phyloP scores from a whole-genome alignment of 2,797 vertebrate species.

The Falco peregrinus region DNA sequence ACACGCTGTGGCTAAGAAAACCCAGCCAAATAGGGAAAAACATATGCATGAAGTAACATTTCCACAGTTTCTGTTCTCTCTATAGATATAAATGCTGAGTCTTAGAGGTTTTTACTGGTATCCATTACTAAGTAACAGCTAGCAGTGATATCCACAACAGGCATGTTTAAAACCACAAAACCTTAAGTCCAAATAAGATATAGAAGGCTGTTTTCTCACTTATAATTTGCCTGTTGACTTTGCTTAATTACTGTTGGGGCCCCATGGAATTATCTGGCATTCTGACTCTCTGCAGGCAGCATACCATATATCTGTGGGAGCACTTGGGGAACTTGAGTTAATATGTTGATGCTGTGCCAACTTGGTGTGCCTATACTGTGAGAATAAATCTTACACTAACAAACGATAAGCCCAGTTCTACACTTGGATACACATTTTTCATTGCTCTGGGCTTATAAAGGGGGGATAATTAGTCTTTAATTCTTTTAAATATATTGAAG shows the following conservation, averaged over 20 bases:
- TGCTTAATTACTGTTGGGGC: conserved; percentile 22
- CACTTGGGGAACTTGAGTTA: conserved; percentile 29
- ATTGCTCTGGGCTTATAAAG: not conserved
- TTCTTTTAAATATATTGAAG: not conserved
- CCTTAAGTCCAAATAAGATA: not conserved
- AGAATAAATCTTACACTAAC: not conserved
- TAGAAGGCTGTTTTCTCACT: not conserved
- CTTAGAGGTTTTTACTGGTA: not conserved
- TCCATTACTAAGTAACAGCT: not conserved
- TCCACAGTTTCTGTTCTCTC: not conserved
- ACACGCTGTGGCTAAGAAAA: not conserved
- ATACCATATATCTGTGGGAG: not conserved
- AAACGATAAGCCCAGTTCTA: not conserved
- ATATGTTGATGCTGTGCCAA: conserved; percentile 30
- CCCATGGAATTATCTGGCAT: conserved; percentile 29
- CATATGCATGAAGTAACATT: not conserved
- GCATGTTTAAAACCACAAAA: not conserved
- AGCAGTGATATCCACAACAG: not conserved
- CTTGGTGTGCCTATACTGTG: not conserved
- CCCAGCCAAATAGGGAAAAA: not conserved
- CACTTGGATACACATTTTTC: not conserved
- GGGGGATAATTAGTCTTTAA: not conserved
- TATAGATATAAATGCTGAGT: not conserved
- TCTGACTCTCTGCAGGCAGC: conserved; percentile 24
- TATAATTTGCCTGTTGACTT: conserved; percentile 16